Base-by-base conservation (phyloP, 2,113 vertebrate species). In the Sapajus apella region DNA sequence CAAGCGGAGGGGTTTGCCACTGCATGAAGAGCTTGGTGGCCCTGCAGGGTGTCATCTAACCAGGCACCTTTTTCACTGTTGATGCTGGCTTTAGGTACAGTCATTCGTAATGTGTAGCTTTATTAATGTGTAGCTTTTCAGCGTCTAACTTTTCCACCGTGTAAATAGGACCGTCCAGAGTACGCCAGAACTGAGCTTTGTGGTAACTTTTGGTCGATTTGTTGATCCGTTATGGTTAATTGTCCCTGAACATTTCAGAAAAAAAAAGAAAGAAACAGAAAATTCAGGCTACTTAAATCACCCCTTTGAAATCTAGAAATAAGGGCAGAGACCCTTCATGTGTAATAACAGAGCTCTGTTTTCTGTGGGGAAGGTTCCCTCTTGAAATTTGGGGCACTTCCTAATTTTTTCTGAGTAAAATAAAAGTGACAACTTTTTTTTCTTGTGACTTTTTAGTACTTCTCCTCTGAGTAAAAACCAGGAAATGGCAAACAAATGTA, bases 371-470 rank as follows among this genome's bases (percentile, higher is more conserved):
- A 64, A 90, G 37, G 23, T 83, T 95, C 81, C n/a, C 25, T 89
- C 50, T 94, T 25, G 73, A 93, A 68, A 92, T 91, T 86, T 89
- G 72, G 82, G 79, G 43, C 12, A 94, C 91, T 97, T 97, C 92
- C 92, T 94, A n/a, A 79, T 96, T 97, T 72, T 90, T 96, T 86
- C 95, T 96, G 73, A 82, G 82, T 96, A 94, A 96, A 96, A 94
- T 86, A 80, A 96, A 97, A 92, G 77, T 47, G 84, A 79, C 40
- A 94, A 64, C 47, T 87, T 43, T 47, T 47, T 43, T 64, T 73
- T 72, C 43, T 45, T 66, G 52, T 61, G 87, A 91, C 73, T 87
- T 82, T 95, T 96, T 81, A 81, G 83, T 92, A 96, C 89, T 96
- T 83, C 56, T 90, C 85, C 56, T 87, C 23, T 96, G 58, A 37